Conservation (phyloP, 2,113 vertebrate species). For the Dicentrarchus labrax region DNA sequence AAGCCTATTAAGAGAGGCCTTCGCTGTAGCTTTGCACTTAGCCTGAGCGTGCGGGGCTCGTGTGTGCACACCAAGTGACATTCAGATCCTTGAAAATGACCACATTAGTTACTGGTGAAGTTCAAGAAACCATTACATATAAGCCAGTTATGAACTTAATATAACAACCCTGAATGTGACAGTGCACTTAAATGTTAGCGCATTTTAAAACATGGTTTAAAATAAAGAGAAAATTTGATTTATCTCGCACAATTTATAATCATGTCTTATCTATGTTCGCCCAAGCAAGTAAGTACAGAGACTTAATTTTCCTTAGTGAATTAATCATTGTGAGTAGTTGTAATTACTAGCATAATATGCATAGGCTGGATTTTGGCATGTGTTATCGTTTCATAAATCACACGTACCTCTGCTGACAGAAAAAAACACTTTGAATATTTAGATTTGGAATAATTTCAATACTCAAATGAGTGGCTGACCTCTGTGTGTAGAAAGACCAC, state of each 20-base stretch:
- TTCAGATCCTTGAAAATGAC: conserved; percentile 29
- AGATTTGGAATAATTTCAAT: not conserved
- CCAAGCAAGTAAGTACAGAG: conserved; percentile 16
- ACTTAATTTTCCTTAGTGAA: conserved; percentile 41
- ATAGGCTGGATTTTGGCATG: conserved; percentile 18
- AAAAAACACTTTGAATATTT: not conserved
- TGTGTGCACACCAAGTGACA: conserved; percentile 3
- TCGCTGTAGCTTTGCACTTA: conserved; percentile 65
- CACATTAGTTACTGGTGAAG: conserved; percentile 22
- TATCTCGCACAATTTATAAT: conserved; percentile 16
- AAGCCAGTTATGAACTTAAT: conserved; percentile 10
- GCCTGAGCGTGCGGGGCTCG: conserved; percentile 11
- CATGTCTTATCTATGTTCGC: conserved; percentile 22
- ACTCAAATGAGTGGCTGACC: not conserved
- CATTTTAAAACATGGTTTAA: not conserved
- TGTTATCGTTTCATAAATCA: conserved; percentile 28
- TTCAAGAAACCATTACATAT: conserved; percentile 8
- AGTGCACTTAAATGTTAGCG: not conserved
- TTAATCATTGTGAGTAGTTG: conserved; percentile 22
- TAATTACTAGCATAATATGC: conserved; percentile 25
- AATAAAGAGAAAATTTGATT: conserved; percentile 7
- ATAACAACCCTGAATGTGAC: not conserved
- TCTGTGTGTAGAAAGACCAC: not conserved
- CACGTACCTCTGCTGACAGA: not conserved
- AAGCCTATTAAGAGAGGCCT: conserved; percentile 67